phyloP scores from a whole-genome alignment of 2,113 vertebrate species.

The Muntiacus reevesi region DNA sequence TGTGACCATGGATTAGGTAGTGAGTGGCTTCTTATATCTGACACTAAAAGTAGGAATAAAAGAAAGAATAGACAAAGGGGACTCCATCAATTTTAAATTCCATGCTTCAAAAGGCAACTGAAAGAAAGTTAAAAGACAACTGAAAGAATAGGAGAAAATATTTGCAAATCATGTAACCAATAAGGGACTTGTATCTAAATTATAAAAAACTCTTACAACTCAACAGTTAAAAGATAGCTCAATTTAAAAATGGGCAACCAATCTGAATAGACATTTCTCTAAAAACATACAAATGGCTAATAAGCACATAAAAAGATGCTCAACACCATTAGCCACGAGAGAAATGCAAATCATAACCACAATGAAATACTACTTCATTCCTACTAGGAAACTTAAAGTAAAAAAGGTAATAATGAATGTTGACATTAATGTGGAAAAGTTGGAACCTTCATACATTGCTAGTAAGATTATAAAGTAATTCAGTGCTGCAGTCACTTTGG shows the following conservation, averaged over 20 bases:
- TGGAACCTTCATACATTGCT: neutral
- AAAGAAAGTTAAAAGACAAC: neutral
- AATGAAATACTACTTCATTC: neutral
- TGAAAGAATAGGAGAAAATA: conserved; percentile 4
- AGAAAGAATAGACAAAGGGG: neutral
- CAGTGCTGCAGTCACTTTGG: neutral
- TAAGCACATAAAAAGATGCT: neutral
- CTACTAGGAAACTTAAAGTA: neutral
- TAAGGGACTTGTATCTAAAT: neutral
- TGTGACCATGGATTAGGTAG: neutral
- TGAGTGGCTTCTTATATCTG: neutral
- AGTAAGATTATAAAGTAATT: neutral
- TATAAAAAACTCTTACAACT: neutral
- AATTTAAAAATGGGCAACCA: neutral
- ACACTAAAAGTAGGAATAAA: conserved; percentile 2
- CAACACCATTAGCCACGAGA: neutral
- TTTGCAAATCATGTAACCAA: neutral
- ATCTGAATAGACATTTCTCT: conserved; percentile 1
- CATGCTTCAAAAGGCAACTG: neutral
- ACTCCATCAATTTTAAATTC: neutral
- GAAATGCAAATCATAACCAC: conserved; percentile 18
- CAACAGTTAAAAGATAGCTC: neutral
- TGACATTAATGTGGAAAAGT: neutral
- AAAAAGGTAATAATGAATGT: neutral
- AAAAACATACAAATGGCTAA: neutral